Evolutionary conservation across 2,113 vertebrate genomes (phyloP).

Genomic region (Chamaea fasciata): DNA sequence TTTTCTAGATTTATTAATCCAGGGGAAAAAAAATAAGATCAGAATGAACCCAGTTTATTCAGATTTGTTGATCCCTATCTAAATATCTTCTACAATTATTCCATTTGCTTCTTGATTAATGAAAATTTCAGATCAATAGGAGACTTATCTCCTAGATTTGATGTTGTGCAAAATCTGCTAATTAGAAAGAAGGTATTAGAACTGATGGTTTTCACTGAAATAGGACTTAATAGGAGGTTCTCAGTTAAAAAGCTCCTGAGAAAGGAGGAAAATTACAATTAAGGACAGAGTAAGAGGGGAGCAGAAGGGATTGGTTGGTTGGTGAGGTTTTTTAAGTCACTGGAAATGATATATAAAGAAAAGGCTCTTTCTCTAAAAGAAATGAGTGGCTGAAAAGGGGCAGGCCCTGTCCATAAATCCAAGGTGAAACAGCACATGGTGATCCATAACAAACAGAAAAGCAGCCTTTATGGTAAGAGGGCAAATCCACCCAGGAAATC

Average conservation of each 20-base stretch:
- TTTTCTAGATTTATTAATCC: not conserved
- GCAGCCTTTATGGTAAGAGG: not conserved
- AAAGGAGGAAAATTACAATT: not conserved
- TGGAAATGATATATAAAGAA: not conserved
- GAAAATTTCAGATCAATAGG: conserved; percentile 21
- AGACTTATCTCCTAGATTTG: conserved; percentile 10
- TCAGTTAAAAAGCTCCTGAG: conserved; percentile 15
- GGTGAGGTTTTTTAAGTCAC: not conserved
- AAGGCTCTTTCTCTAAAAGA: not conserved
- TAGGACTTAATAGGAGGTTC: not conserved
- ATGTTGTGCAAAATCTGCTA: conserved; percentile 34
- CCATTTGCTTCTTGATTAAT: conserved; percentile 24
- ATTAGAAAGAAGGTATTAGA: conserved; percentile 34
- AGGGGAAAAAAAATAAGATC: not conserved
- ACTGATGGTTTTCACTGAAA: conserved; percentile 15
- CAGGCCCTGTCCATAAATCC: not conserved
- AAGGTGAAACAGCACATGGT: not conserved
- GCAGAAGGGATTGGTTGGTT: not conserved
- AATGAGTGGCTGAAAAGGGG: not conserved
- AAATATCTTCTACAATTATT: not conserved
- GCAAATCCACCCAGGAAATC: not conserved
- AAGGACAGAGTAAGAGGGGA: not conserved
- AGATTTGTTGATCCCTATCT: conserved; percentile 39
- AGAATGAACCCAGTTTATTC: not conserved
- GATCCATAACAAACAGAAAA: not conserved